A percentile compares a stretch with the other conserved stretches of the same genome.
Conservation (phyloP, 2,113 vertebrate genomes). For the Panthera tigris region DNA sequence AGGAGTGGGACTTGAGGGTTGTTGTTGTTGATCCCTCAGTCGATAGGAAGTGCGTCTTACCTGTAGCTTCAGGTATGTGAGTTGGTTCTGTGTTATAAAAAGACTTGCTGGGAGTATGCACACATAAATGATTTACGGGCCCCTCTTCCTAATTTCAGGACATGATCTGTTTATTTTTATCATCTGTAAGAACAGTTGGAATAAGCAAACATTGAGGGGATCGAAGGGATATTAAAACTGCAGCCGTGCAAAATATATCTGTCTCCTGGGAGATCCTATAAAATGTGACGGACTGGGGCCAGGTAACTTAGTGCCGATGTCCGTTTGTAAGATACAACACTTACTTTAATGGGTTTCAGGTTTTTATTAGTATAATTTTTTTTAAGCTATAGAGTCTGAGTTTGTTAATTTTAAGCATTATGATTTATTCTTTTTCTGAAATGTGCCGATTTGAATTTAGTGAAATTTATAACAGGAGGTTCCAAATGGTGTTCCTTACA, state of each 20-base stretch:
- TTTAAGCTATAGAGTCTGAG: not conserved
- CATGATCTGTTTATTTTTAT: constrained; percentile 46
- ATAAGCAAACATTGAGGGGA: not conserved
- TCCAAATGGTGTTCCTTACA: constrained; percentile 43
- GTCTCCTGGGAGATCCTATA: constrained; percentile 16
- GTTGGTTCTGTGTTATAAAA: not conserved
- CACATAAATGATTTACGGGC: not conserved
- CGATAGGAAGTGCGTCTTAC: not conserved
- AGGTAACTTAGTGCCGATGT: not conserved
- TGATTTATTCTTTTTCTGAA: constrained; percentile 47
- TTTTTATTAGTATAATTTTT: constrained; percentile 51
- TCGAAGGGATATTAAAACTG: constrained; percentile 24
- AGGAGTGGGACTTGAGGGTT: not conserved
- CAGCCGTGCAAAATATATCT: constrained; percentile 3
- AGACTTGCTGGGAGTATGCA: not conserved
- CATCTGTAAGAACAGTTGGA: constrained; percentile 33
- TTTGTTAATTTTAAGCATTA: constrained; percentile 45
- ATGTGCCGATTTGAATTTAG: constrained; percentile 15
- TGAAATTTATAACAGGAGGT: not conserved
- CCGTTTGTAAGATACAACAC: constrained; percentile 40
- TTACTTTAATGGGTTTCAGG: constrained; percentile 26
- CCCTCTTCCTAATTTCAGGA: not conserved
- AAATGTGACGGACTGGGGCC: not conserved
- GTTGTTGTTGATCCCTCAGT: not conserved
- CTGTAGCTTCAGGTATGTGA: not conserved